Base-by-base conservation (phyloP, 2,113 vertebrate species). In the Amia ocellicauda region DNA sequence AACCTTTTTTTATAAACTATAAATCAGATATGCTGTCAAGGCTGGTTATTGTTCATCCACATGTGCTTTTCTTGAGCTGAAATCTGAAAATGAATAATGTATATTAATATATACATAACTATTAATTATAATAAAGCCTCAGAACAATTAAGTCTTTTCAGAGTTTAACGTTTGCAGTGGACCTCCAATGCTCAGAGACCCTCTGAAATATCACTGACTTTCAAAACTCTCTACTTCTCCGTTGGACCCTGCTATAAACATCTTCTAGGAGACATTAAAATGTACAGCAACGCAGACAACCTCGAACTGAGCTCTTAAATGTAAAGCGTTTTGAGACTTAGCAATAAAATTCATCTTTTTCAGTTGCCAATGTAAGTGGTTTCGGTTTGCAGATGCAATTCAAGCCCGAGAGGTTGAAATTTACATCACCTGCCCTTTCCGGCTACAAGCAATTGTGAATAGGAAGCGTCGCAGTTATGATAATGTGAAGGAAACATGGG, bases 261-360 rank as follows among this genome's bases (percentile, higher is more conserved):
- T 41, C 7, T 36, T 55, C 22, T 2, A 29, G 54, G 28, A 20
- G 43, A 27, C 52, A 58, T 65, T 43, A 47, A 56, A 47, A 45
- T 13, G 56, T 47, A 7, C n/a, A 22, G 3, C 41, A 31, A 3
- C 20, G 20, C 53, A 47, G 22, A 13, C 54, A 20, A 27, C 51
- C 41, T 41, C 3, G 55, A 64, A 64, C n/a, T 43, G 24, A 49
- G 43, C 20, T 24, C 62, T 56, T 56, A 26, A 56, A 57, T 65
- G 5, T 19, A 56, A 29, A 56, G 22, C 19, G 19, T 29, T 49
- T 29, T 24, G 52, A 2, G 36, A 2, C 43, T 19, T 50, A 58
- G 29, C 58, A 56, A 26, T 64, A 8, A 57, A 56, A 57, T 56
- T 17, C 28, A 10, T 43, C 45, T 63, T 23, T 52, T 58, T 41